Conservation (phyloP, 2,888 invertebrate genomes). For the Podabrus alpinus region DNA sequence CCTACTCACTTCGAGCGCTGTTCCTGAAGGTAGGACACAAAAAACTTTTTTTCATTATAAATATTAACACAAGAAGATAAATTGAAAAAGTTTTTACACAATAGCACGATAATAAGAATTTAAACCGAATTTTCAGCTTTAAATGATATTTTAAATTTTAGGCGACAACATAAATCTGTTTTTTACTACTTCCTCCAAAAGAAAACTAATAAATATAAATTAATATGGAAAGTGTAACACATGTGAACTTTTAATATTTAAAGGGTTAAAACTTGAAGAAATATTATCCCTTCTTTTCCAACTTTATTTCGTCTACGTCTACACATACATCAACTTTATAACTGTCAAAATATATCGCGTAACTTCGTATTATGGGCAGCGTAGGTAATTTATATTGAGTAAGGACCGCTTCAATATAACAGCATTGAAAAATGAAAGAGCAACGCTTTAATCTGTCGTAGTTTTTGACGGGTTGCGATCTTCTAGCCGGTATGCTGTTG, state of each 20-base stretch:
- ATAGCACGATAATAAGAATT: neutral
- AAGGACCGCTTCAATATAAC: no score
- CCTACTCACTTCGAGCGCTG: slow-evolving; percentile 90
- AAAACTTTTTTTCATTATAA: slow-evolving; percentile 3
- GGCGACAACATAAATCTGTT: neutral
- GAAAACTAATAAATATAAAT: neutral
- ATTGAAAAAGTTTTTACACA: neutral
- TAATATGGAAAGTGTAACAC: neutral
- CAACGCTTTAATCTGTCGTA: neutral
- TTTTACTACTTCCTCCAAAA: neutral
- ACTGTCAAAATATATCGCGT: neutral
- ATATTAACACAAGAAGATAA: neutral
- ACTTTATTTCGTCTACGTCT: neutral
- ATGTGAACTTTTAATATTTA: neutral
- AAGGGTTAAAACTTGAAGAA: neutral
- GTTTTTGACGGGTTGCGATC: neutral
- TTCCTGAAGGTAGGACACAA: slow-evolving; percentile 79
- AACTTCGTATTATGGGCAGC: neutral
- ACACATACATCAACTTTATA: neutral
- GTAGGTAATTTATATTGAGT: neutral
- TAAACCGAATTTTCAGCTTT: neutral
- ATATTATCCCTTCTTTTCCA: neutral
- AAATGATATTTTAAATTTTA: neutral
- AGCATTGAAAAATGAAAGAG: no score
- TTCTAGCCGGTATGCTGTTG: neutral